A percentile compares a stretch with the other conserved stretches of the same genome.
Evolutionary conservation across 2,797 vertebrate species (phyloP).

Genomic region (Lepus townsendii): DNA sequence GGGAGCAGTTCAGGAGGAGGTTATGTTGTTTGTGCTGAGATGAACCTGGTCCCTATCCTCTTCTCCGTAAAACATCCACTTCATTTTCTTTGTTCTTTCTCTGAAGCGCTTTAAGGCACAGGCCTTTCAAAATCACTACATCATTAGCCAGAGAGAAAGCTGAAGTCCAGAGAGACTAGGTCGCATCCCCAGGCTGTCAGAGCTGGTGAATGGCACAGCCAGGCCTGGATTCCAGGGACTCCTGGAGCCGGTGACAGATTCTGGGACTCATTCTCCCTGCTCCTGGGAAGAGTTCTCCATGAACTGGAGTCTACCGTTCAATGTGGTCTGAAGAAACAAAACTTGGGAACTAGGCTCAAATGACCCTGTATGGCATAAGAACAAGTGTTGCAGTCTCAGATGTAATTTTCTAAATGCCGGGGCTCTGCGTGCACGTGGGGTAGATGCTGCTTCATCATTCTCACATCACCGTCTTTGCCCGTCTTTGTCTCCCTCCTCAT

Average conservation of each 20-base stretch:
- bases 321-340: background rate
- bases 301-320: constrained; percentile 16
- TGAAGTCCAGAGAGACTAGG: background rate
- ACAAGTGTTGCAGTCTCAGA: background rate
- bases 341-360: background rate
- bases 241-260: background rate
- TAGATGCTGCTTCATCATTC: background rate
- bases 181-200: background rate
- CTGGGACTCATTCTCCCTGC: background rate
- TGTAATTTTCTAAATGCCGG: background rate
- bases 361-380: background rate
- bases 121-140: constrained; percentile 35
- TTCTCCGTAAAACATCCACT: background rate
- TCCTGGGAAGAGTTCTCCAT: background rate
- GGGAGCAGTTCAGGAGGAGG: background rate
- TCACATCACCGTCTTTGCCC: background rate
- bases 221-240: background rate
- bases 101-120: background rate
- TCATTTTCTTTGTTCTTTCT: background rate
- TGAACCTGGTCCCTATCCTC: background rate
- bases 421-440: background rate
- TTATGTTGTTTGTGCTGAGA: constrained; percentile 11
- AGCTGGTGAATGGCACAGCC: background rate
- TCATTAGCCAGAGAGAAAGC: background rate
- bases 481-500: background rate